Evolutionary conservation across 2,888 invertebrate genomes (phyloP), one percentile per base, ranked within the genome.

Genomic region (Beris chalybata): DNA sequence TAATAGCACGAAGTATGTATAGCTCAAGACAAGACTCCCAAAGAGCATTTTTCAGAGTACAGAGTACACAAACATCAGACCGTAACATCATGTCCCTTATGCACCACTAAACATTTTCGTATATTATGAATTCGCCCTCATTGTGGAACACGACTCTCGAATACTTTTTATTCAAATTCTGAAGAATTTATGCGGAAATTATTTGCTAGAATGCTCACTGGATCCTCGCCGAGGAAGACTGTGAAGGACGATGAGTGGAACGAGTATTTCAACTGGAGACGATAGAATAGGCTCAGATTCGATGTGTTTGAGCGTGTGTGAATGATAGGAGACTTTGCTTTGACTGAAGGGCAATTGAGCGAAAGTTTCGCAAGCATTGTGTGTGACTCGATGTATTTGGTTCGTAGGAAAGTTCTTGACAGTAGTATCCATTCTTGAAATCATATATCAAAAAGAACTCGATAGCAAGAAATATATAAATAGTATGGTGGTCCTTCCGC

Each of bases 41-140:
- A 11, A 1, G 48, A 13, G 22, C 48, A 15, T 22, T 48, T 38
- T 38, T 3, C 9, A 47, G 15, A 47, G n/a, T 47, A 47, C 9
- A 47, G 15, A 47, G n/a, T 47, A 47, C 47, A 47, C 7, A 47
- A 47, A 47, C 47, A 15, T 47, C 47, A 56, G 15, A 56, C 11
- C 56, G 45, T 58, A 58, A 58, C 45, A 58, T 58, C 57, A 47
- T 29, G 45, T 58, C 45, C 47, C 38, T 58, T 58, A 58, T 58
- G 57, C 57, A 32, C 57, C 47, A 58, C 45, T 58, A 58, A 58
- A 58, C 57, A 58, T 58, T 58, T 58, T 58, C 15, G 45, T 58
- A 58, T 58, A 45, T 22, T 22, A 22, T 22, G 22, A 22, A 22
- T 22, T 22, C 22, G 22, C 57, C 29, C 45, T 12, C 31, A 44